Conservation (phyloP, 2,113 vertebrate species). For the Osmerus eperlanus region DNA sequence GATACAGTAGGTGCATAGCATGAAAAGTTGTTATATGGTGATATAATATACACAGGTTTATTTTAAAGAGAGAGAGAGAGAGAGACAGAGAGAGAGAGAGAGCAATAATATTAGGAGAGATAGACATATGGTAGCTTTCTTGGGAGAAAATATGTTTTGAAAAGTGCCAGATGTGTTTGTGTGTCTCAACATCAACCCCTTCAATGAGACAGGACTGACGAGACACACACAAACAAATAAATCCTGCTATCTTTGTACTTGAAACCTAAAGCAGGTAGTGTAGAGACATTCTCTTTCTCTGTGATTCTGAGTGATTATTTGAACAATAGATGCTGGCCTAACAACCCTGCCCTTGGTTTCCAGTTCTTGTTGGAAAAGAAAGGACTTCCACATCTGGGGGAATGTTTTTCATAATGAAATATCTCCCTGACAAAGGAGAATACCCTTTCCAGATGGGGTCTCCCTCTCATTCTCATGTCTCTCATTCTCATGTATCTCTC, state of each 20-base stretch:
- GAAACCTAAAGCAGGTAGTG: no score
- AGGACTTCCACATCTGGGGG: no score
- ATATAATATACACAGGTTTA: constrained; percentile 10
- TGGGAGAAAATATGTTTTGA: no score
- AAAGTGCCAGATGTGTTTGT: background rate
- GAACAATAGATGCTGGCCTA: no score
- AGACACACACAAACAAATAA: background rate
- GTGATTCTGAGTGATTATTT: no score
- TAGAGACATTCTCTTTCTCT: no score
- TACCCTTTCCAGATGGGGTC: background rate
- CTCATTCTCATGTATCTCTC: background rate
- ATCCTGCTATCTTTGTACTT: background rate
- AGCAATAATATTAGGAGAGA: constrained; percentile 16
- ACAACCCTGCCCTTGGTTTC: no score
- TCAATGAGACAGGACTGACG: background rate
- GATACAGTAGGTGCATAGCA: constrained; percentile 1
- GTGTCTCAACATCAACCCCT: background rate
- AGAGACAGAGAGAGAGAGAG: constrained; percentile 27
- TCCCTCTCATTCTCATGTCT: background rate
- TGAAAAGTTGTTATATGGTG: background rate
- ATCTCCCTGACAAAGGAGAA: background rate
- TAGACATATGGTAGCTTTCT: background rate
- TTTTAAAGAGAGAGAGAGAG: constrained; percentile 14
- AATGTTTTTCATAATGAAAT: no score
- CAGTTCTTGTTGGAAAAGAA: no score